Evolutionary conservation across 2,113 vertebrate genomes (phyloP), one percentile per base, ranked within the genome.

Genomic region (Chaetops frenatus): DNA sequence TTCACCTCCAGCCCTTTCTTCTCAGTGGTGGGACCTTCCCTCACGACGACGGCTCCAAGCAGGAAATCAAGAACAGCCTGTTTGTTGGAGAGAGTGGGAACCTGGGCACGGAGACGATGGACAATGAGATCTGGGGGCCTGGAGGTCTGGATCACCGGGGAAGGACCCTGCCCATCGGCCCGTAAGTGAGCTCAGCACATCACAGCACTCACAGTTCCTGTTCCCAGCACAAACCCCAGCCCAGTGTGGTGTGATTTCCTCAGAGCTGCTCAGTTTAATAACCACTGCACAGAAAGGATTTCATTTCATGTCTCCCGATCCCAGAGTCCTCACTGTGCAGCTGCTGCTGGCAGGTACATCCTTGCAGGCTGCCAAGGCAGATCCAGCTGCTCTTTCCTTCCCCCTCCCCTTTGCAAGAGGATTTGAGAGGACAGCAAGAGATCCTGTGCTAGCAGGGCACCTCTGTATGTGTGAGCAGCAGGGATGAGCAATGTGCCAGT

Each of bases 31-130:
- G 99, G 3, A 99, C 99, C 6, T 99, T 99, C 96, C 99, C 99
- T 1, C 99, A 99, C 1, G 99, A 99, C 0, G 99, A 99, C 0
- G 99, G 99, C 74, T 99, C 99, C 16, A 98, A 98, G 88, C 99
- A 99, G 97, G 98, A 99, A 92, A 98, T 99, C 91, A 99, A 99
- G 96, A 99, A 99, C 97, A 99, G 99, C 31, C 91, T 99, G 71
- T 99, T 99, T 92, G 99, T 99, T 5, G 99, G 99, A 0, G 99
- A 99, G 97, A 99, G 99, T 28, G 98, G 98, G 31, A 99, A 99
- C 47, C 97, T 97, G 67, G 99, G 99, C 64, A 99, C 98, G 0
- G 98, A 98, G 31, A 96, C 92, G 2, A 96, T 94, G 57, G 98
- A 98, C 96, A 98, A 98, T 9, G 96, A 96, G 42, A 96, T 98